A percentile compares a stretch with the other conserved stretches of the same genome.
Conservation (phyloP, 2,113 vertebrate species). For the Tricholaema leucomelas region DNA sequence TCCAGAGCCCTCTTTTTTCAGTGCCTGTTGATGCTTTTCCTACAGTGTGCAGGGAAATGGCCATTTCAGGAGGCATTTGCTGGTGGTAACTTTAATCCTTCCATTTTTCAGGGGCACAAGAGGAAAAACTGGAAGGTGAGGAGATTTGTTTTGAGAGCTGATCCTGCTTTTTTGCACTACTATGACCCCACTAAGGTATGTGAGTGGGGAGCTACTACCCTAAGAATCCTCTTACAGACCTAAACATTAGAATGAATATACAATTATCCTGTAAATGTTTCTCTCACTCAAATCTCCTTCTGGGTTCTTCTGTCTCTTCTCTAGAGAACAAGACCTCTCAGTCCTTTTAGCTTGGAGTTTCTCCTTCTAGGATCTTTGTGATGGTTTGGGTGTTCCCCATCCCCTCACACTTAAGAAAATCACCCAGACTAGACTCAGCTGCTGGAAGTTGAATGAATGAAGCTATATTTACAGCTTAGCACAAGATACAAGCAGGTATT, state of each 20-base stretch:
- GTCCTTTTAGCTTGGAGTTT: not conserved
- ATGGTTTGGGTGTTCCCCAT: too few relatives aligned
- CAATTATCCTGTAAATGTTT: not conserved
- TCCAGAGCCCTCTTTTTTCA: not conserved
- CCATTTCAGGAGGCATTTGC: not conserved
- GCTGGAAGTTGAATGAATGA: too few relatives aligned
- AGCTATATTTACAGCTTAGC: too few relatives aligned
- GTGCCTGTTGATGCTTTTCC: not conserved
- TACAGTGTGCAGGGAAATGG: not conserved
- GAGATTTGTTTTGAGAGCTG: constrained; percentile 89
- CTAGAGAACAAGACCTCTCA: not conserved
- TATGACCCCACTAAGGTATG: constrained; percentile 91
- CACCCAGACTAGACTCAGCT: too few relatives aligned
- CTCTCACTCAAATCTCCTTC: not conserved
- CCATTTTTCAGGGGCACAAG: constrained; percentile 85
- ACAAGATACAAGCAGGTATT: too few relatives aligned
- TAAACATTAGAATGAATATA: not conserved
- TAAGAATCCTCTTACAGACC: not conserved
- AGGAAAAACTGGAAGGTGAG: constrained; percentile 98
- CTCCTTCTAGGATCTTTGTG: not conserved
- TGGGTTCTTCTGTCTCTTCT: not conserved
- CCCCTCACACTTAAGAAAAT: too few relatives aligned
- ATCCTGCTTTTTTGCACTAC: constrained; percentile 92
- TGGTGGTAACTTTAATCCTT: not conserved
- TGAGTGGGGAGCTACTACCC: not conserved